A percentile compares a stretch with the other conserved stretches of the same genome.
These are phyloP conservation scores for Heliothis subflexa DNA, from an alignment of 1,140 invertebrate species.

Conservation along the genomic window DNA sequence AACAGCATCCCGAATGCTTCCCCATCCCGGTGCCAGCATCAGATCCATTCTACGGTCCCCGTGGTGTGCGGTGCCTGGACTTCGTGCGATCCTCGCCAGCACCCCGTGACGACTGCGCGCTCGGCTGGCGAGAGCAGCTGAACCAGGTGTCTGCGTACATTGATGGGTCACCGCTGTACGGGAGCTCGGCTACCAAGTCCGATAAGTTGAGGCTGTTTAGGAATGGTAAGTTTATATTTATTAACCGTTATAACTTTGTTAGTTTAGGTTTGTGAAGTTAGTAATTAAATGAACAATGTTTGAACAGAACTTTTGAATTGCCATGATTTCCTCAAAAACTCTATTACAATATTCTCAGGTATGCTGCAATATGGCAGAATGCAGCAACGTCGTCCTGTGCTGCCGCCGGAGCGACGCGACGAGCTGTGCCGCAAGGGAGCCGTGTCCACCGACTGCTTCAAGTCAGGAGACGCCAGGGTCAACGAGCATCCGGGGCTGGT, in stretches of 20 bases:
- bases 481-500: constrained; percentile 96
- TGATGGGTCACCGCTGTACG: constrained; percentile 97
- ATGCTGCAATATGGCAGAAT: constrained; percentile 90
- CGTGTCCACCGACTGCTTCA: constrained; percentile 89
- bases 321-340: background rate
- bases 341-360: constrained; percentile 74
- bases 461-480: constrained; percentile 92
- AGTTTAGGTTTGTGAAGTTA: too few relatives aligned
- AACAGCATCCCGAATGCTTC: constrained; percentile 93
- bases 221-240: constrained; percentile 88
- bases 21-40: constrained; percentile 91
- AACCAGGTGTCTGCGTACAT: constrained; percentile 95
- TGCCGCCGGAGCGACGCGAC: constrained; percentile 86
- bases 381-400: constrained; percentile 86
- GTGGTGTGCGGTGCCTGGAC: constrained; percentile 91
- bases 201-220: constrained; percentile 91
- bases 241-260: too few relatives aligned
- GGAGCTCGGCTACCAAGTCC: constrained; percentile 92
- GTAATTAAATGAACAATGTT: background rate
- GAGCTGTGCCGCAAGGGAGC: constrained; percentile 89
- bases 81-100: constrained; percentile 91
- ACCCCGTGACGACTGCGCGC: constrained; percentile 89
- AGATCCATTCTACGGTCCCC: constrained; percentile 90
- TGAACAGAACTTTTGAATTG: background rate
- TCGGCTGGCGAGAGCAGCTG: constrained; percentile 91